Base-by-base conservation (phyloP, 1,140 invertebrate species). In the Globodera ellingtonae region DNA sequence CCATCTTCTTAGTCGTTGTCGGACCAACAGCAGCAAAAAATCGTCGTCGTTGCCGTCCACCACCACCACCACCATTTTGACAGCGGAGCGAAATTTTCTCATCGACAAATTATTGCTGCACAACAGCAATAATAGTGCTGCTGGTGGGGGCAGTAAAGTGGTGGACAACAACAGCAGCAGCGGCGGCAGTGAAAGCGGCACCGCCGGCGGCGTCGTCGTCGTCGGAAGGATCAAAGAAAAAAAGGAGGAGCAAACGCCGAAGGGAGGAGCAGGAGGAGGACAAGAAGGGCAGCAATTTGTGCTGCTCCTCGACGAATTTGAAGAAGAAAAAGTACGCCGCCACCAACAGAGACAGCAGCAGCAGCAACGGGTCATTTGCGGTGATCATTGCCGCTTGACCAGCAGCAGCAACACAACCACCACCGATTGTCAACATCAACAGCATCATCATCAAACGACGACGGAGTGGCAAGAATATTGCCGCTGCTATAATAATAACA, bases 151-250 rank as follows among this genome's bases (percentile, higher is more conserved):
- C 1, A 48, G 4, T n/a, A n/a, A 50, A 81, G 47, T 24, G 13
- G 79, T 82, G 75, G 81, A 75, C 70, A 35, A 75, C n/a, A 70
- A 13, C 67, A 47, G 67, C 67, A 59, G 6, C 15, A 18, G 56
- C 56, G 56, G 56, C 56, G 18, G 18, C 56, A 3, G 13, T 6
- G 56, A 6, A 6, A 18, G 56, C 10, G 56, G 56, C 18, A 10
- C 13, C 13, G 56, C 13, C 13, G 18, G 56, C 10, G 56, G 56
- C 56, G 52, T 9, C 52, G 4, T 9, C 6, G 52, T 52, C 50
- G 8, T 1, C 8, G 52, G 52, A 52, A 52, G 52, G 52, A 6
- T 52, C 52, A 52, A 52, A 52, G 52, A 52, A 15, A 35, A 35
- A 35, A 35, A 59, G 75, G 66, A 52, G 74, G 71, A 65, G 35